A percentile compares a stretch with the other conserved stretches of the same genome.
Evolutionary conservation across 1,140 invertebrate species (phyloP).

Genomic region (Triops cancriformis): DNA sequence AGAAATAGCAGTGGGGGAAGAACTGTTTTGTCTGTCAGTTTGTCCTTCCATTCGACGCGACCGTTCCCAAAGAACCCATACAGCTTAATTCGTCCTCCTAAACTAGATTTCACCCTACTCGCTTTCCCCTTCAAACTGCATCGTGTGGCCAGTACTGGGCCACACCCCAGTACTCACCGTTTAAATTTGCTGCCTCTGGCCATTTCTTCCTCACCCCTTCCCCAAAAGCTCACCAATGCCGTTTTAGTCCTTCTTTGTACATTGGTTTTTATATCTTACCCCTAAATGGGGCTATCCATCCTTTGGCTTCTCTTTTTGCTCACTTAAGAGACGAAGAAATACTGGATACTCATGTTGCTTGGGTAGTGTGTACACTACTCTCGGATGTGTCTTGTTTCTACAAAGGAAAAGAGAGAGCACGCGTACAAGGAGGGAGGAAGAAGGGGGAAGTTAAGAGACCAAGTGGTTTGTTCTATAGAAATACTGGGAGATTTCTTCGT

Average conservation of each 20-base stretch:
- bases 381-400: not conserved
- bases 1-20: not conserved
- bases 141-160: too few species aligned
- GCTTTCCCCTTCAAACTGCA: too few species aligned
- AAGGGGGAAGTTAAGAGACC: not conserved
- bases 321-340: not conserved
- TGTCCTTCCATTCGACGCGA: too few species aligned
- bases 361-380: not conserved
- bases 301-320: too few species aligned
- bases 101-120: not conserved
- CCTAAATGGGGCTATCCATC: too few species aligned
- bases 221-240: too few species aligned
- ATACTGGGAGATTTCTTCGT: not conserved
- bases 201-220: too few species aligned
- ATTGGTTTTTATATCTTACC: too few species aligned
- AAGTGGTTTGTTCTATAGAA: not conserved
- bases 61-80: not conserved
- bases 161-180: too few species aligned
- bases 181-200: too few species aligned
- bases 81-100: not conserved
- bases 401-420: not conserved
- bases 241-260: too few species aligned
- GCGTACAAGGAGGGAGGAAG: not conserved
- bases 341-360: not conserved
- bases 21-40: too few species aligned